Evolutionary conservation across 2,113 vertebrate species (phyloP).

Genomic region (Macrotus californicus): DNA sequence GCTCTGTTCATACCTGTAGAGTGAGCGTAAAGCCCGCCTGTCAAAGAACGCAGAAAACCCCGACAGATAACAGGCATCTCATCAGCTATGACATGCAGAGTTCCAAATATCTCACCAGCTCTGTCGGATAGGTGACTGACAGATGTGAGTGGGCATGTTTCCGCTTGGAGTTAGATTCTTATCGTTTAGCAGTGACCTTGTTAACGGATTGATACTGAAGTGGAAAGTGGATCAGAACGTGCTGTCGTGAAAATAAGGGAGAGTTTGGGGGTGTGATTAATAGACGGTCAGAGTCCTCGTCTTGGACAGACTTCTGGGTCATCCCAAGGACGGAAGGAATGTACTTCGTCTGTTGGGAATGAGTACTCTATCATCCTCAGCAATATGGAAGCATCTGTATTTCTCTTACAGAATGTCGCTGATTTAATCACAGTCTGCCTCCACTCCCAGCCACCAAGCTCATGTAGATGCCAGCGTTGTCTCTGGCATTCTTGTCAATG

Average conservation of each 20-base stretch:
- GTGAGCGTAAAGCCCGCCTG: not conserved
- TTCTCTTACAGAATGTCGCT: not conserved
- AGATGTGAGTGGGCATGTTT: not conserved
- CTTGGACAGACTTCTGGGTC: not conserved
- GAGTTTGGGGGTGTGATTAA: not conserved
- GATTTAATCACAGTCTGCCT: not conserved
- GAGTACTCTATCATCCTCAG: not conserved
- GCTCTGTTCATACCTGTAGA: not conserved
- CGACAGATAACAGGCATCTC: not conserved
- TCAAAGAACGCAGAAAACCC: not conserved
- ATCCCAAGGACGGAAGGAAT: not conserved
- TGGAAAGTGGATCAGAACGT: not conserved
- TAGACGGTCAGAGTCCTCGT: not conserved
- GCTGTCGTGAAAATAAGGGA: not conserved
- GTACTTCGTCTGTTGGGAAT: not conserved
- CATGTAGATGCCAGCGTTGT: not conserved
- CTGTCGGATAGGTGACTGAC: not conserved
- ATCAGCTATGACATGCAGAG: not conserved
- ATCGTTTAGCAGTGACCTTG: not conserved
- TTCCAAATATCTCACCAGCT: not conserved
- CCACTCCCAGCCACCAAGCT: not conserved
- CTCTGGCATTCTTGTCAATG: not conserved
- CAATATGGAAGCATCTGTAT: not conserved
- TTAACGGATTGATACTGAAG: not conserved
- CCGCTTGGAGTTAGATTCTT: not conserved